Percentiles rank a stretch among this genome's conserved stretches.
Evolutionary conservation across 1,140 invertebrate genomes (phyloP).

Genomic region (Druon quercuslanigerum): DNA sequence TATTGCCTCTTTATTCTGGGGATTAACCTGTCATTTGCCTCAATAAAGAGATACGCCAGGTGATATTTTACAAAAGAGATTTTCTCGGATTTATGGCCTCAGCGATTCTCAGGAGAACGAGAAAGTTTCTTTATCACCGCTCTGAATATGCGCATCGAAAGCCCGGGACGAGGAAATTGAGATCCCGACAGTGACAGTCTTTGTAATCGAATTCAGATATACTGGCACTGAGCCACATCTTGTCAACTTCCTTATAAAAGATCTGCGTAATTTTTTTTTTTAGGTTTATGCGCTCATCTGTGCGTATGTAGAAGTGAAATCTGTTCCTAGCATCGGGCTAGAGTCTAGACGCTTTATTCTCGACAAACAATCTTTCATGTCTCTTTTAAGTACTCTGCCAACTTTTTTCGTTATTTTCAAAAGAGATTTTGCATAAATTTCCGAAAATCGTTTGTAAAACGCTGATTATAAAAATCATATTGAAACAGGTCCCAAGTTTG

Average conservation of each 20-base stretch:
- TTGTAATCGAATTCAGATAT: slow-evolving; percentile 40
- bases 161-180: slow-evolving; percentile 9
- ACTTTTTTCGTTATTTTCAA: too few relatives aligned
- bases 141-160: slow-evolving; percentile 34
- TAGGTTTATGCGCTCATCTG: background rate
- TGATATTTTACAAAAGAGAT: background rate
- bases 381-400: too few relatives aligned
- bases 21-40: background rate
- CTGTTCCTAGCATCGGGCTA: slow-evolving; percentile 13
- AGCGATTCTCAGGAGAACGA: slow-evolving; percentile 4
- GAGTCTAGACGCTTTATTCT: slow-evolving; percentile 20
- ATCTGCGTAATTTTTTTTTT: background rate
- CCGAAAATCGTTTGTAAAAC: too few relatives aligned
- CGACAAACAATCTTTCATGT: too few relatives aligned
- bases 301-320: slow-evolving; percentile 1
- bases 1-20: background rate
- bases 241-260: slow-evolving; percentile 17
- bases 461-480: too few relatives aligned
- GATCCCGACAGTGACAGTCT: slow-evolving; percentile 39
- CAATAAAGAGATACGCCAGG: background rate
- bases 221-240: slow-evolving; percentile 40
- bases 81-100: background rate
- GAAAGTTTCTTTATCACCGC: slow-evolving; percentile 38
- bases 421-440: too few relatives aligned
- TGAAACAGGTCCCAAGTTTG: too few relatives aligned